These are phyloP conservation scores for Microtus pennsylvanicus DNA, from an alignment of 2,113 vertebrate species.

Conservation along the genomic window DNA sequence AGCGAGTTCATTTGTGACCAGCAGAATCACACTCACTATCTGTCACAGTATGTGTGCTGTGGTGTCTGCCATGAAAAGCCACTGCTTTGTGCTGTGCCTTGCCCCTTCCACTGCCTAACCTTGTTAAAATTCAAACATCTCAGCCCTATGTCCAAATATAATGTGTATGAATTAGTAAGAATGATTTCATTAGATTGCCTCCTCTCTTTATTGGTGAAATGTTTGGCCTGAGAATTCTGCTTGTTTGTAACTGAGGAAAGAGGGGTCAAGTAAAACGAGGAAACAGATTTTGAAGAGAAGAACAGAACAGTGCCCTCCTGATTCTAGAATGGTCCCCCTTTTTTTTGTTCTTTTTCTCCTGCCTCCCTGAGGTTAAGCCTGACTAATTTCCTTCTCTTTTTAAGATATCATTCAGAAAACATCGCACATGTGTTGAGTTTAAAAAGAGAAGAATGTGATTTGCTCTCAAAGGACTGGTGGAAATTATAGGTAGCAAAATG, in stretches of 20 bases:
- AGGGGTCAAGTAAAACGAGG: not conserved
- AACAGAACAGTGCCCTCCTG: not conserved
- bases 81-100: not conserved
- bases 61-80: not conserved
- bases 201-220: not conserved
- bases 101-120: not conserved
- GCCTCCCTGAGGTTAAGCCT: conserved; percentile 7
- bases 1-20: not conserved
- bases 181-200: not conserved
- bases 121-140: conserved; percentile 9
- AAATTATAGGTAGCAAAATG: conserved; percentile 81
- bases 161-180: not conserved
- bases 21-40: rapidly evolving
- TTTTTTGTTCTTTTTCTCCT: not conserved
- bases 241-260: not conserved
- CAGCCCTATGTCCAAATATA: not conserved
- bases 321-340: not conserved
- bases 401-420: conserved; percentile 69
- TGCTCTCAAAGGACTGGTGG: conserved; percentile 75
- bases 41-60: not conserved
- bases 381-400: conserved; percentile 62
- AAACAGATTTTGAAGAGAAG: not conserved
- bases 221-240: not conserved
- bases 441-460: conserved; percentile 69
- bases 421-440: conserved; percentile 45